phyloP scores from a whole-genome alignment of 1,140 invertebrate species.

The Parapsyche elsis region DNA sequence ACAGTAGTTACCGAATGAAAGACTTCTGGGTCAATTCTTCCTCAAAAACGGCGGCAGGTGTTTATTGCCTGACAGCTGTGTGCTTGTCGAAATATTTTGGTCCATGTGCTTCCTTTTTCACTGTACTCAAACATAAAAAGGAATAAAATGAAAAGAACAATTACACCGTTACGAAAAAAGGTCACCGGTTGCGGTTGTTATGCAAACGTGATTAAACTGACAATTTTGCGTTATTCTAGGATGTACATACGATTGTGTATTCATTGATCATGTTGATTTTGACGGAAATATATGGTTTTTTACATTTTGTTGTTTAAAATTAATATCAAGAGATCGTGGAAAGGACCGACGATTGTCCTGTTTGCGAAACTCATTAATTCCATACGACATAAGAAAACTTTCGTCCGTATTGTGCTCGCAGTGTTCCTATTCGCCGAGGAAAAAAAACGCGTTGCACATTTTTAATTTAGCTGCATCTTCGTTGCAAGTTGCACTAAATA shows the following conservation, averaged over 20 bases:
- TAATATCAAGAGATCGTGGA: neutral
- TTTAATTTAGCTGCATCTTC: conserved; percentile 41
- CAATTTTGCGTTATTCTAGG: too few relatives aligned
- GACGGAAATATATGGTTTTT: too few relatives aligned
- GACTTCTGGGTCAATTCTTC: conserved; percentile 7
- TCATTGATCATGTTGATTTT: too few relatives aligned
- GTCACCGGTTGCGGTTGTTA: conserved; percentile 1
- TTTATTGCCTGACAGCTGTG: conserved; percentile 38
- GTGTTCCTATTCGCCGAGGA: conserved; percentile 9
- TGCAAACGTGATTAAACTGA: neutral
- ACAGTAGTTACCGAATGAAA: neutral
- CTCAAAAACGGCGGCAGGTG: conserved; percentile 36
- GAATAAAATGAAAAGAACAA: conserved; percentile 9
- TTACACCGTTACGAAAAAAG: conserved; percentile 31
- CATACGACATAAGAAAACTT: conserved; percentile 35
- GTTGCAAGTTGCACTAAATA: conserved; percentile 10
- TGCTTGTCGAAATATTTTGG: conserved; percentile 46
- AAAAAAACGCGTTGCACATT: conserved; percentile 40
- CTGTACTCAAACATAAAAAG: neutral
- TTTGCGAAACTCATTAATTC: conserved; percentile 26
- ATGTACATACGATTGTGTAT: too few relatives aligned
- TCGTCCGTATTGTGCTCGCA: conserved; percentile 20
- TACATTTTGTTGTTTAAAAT: too few relatives aligned
- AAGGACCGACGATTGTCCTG: neutral
- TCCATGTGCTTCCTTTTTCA: conserved; percentile 43